Conservation (phyloP, 35 echinoderm and acorn worm species). For the Apostichopus californicus region DNA sequence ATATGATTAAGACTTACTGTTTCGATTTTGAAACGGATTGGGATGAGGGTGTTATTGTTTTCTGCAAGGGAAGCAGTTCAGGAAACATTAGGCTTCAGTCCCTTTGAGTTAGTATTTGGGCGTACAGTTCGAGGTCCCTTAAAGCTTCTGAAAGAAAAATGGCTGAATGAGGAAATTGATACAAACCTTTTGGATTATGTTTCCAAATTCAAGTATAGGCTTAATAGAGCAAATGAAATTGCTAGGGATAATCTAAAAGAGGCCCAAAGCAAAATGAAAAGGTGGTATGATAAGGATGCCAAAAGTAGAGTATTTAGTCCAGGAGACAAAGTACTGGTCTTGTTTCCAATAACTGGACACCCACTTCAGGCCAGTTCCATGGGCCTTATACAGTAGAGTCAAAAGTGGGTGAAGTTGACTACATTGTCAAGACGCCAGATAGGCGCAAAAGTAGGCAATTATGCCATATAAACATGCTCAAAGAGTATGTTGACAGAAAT, state of each 20-base stretch:
- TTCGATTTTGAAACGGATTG: slow-evolving; percentile 31
- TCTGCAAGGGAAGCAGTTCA: slow-evolving; percentile 29
- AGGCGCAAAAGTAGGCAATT: too few species aligned
- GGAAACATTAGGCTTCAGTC: slow-evolving; percentile 68
- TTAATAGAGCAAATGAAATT: slow-evolving; percentile 49
- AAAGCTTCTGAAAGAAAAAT: slow-evolving; percentile 60
- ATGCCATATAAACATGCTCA: too few species aligned
- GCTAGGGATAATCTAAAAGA: slow-evolving; percentile 21
- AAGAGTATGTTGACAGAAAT: too few species aligned
- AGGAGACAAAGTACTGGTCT: slow-evolving; percentile 43
- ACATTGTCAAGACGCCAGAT: too few species aligned
- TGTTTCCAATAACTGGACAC: too few species aligned
- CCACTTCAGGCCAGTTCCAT: too few species aligned
- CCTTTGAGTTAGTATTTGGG: slow-evolving; percentile 81
- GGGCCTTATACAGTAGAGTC: too few species aligned
- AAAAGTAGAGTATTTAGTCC: not conserved
- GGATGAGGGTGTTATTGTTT: slow-evolving; percentile 65
- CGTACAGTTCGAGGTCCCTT: slow-evolving; percentile 63
- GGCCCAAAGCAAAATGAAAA: slow-evolving; percentile 43
- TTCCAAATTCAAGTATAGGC: slow-evolving; percentile 42
- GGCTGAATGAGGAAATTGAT: not conserved
- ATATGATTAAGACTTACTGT: slow-evolving; percentile 67
- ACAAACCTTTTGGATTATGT: slow-evolving; percentile 65
- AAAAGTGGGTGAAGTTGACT: too few species aligned
- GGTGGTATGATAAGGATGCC: slow-evolving; percentile 9